These are phyloP conservation scores for Andricus quercusramuli DNA, from an alignment of 2,888 invertebrate species.

Conservation along the genomic window DNA sequence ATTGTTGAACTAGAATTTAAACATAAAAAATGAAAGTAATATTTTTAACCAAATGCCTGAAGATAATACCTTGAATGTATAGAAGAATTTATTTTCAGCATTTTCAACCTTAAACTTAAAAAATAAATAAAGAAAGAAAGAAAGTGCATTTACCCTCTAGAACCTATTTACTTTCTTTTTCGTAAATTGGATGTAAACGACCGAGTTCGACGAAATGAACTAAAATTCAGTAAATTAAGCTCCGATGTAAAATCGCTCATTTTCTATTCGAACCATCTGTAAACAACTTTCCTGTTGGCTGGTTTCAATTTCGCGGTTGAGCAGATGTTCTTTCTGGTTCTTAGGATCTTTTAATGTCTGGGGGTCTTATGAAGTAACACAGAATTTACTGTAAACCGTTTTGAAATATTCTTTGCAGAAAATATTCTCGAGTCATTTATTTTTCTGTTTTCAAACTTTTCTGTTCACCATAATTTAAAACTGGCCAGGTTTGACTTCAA, in stretches of 20 bases:
- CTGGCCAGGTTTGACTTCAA: no score
- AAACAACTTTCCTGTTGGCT: constrained; percentile 3
- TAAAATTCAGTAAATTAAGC: not conserved
- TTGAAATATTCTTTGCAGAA: not conserved
- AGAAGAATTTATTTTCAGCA: no score
- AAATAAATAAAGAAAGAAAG: not conserved
- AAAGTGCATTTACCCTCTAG: not conserved
- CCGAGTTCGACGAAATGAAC: not conserved
- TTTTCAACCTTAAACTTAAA: no score
- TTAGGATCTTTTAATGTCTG: constrained; percentile 8
- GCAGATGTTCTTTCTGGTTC: constrained; percentile 2
- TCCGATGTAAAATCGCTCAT: not conserved
- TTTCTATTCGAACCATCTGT: not conserved
- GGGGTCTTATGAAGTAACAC: not conserved
- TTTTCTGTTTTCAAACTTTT: not conserved
- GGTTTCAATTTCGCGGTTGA: constrained; percentile 3
- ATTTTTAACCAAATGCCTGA: no score
- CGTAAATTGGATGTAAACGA: not conserved
- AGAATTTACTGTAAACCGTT: not conserved
- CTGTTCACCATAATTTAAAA: not conserved
- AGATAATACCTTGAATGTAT: no score
- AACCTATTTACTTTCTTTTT: not conserved
- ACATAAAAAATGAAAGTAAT: no score
- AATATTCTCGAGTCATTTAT: not conserved
- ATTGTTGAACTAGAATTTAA: no score